A percentile compares a stretch with the other conserved stretches of the same genome.
Conservation (phyloP, 2,113 vertebrate species). For the Neopipo cinnamomea region DNA sequence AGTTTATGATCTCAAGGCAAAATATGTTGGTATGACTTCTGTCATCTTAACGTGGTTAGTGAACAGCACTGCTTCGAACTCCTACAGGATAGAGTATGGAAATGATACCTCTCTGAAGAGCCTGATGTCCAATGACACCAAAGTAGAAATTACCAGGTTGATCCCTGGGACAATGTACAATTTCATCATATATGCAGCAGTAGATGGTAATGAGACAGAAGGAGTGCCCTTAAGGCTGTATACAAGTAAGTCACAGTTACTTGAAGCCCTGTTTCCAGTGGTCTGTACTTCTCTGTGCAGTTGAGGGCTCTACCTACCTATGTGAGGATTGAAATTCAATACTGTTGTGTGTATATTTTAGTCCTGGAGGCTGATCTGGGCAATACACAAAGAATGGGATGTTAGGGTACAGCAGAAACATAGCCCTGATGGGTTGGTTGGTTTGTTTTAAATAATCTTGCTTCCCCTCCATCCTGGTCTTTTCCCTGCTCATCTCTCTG, state of each 20-base stretch:
- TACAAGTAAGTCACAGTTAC: neutral
- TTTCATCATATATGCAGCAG: neutral
- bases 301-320: accelerated
- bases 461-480: neutral
- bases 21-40: neutral
- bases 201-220: accelerated
- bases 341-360: neutral
- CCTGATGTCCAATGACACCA: accelerated
- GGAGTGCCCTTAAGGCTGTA: accelerated
- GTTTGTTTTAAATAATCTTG: neutral
- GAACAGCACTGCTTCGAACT: accelerated
- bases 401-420: neutral
- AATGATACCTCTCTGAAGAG: accelerated
- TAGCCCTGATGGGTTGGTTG: neutral
- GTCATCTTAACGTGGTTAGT: neutral
- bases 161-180: accelerated
- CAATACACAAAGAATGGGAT: neutral
- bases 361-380: neutral
- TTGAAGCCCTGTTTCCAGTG: accelerated
- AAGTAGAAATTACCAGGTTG: accelerated
- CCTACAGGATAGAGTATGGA: neutral
- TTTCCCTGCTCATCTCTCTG: neutral
- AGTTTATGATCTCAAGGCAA: neutral
- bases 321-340: neutral
- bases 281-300: neutral